Conservation (phyloP, 2,888 invertebrate genomes). For the Buathra laborator region DNA sequence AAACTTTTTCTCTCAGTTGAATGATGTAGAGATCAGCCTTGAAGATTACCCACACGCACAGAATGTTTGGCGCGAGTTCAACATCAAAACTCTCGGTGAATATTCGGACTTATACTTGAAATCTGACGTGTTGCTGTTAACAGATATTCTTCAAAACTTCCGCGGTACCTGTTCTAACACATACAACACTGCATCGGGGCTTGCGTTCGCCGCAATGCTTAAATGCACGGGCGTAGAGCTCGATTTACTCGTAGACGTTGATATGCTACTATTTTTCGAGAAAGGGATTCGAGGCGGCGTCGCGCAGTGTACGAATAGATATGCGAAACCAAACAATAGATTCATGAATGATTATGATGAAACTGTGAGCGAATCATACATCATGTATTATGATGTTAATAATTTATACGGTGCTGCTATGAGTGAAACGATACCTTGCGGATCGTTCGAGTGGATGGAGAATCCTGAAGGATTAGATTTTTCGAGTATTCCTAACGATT, state of each 20-base stretch:
- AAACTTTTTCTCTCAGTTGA: constrained; percentile 71
- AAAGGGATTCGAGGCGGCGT: constrained; percentile 59
- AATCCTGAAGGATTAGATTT: constrained; percentile 45
- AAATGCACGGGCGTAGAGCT: constrained; percentile 52
- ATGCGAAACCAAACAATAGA: constrained; percentile 52
- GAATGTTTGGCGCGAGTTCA: constrained; percentile 35
- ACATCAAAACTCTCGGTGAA: constrained; percentile 6
- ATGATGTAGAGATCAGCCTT: constrained; percentile 65
- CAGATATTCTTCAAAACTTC: constrained; percentile 68
- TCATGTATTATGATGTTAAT: constrained; percentile 80
- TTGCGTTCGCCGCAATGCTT: constrained; percentile 65
- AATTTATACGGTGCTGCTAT: constrained; percentile 81
- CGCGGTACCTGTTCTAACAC: constrained; percentile 39
- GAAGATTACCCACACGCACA: constrained; percentile 33
- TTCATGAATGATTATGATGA: constrained; percentile 53
- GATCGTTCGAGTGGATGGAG: constrained; percentile 76
- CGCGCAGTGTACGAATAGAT: constrained; percentile 52
- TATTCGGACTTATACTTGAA: constrained; percentile 30
- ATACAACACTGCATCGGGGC: constrained; percentile 59
- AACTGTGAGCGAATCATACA: constrained; percentile 69
- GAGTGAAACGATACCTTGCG: constrained; percentile 76
- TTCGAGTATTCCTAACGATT: neutral
- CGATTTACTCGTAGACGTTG: constrained; percentile 44
- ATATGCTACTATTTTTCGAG: constrained; percentile 57
- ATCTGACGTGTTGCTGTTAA: constrained; percentile 64